Evolutionary conservation across 92 coral and sea anemone species (phyloP).

Genomic region (Micromussa lordhowensis): DNA sequence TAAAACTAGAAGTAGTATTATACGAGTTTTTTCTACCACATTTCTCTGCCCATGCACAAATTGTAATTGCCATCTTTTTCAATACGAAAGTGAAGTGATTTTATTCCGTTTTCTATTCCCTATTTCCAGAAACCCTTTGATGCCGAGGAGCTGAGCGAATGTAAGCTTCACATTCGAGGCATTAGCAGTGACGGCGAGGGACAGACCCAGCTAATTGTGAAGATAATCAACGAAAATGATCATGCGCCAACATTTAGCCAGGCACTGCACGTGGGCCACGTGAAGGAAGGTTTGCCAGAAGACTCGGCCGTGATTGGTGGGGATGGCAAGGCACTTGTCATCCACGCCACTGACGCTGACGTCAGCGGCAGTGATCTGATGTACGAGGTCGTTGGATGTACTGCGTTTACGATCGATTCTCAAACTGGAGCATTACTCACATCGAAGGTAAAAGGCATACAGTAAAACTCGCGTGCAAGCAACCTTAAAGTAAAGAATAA

Average conservation of each 20-base stretch:
- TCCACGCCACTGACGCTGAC: constrained; percentile 85
- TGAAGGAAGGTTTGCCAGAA: constrained; percentile 75
- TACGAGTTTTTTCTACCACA: background rate
- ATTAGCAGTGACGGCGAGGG: constrained; percentile 77
- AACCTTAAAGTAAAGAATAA: too few relatives aligned
- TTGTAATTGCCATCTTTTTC: background rate
- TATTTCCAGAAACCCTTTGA: constrained; percentile 75
- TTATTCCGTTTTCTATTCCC: background rate
- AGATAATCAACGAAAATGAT: constrained; percentile 84
- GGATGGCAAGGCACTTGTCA: constrained; percentile 76
- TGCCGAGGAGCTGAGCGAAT: constrained; percentile 79
- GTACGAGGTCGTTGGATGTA: constrained; percentile 84
- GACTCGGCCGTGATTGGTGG: constrained; percentile 71
- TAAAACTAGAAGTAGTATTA: background rate
- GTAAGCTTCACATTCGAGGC: constrained; percentile 80
- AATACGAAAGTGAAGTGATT: background rate
- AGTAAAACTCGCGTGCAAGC: too few relatives aligned
- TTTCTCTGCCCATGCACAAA: background rate
- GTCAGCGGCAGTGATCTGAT: constrained; percentile 66
- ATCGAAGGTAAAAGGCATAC: constrained; percentile 64
- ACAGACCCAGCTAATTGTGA: constrained; percentile 66
- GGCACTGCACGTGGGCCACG: constrained; percentile 69
- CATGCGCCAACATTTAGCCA: constrained; percentile 80
- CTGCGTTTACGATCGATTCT: constrained; percentile 71
- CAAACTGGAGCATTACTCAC: constrained; percentile 81